These are phyloP conservation scores for Anoplophora glabripennis DNA, from an alignment of 1,140 invertebrate genomes.

Conservation along the genomic window DNA sequence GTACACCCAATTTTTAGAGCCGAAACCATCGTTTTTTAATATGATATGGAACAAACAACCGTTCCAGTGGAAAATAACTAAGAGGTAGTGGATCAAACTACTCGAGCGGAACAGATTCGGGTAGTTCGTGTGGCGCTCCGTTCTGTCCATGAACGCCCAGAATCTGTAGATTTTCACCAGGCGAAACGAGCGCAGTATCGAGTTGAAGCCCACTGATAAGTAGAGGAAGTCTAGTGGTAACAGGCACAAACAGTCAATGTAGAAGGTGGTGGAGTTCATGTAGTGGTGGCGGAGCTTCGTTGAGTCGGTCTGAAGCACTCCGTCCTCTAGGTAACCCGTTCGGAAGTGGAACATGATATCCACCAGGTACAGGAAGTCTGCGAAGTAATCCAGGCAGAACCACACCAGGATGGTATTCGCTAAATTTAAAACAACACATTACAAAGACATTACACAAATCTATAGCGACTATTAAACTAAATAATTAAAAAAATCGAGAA, in stretches of 20 bases:
- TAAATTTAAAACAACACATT: conserved; percentile 44
- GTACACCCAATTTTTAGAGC: conserved; percentile 88
- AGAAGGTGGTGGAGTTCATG: conserved; percentile 98
- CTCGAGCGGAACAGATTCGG: conserved; percentile 95
- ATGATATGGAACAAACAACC: conserved; percentile 96
- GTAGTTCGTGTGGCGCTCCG: conserved; percentile 97
- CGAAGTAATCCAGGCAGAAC: conserved; percentile 96
- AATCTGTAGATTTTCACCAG: conserved; percentile 93
- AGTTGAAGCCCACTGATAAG: conserved; percentile 95
- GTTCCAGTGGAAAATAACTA: conserved; percentile 99
- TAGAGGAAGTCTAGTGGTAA: conserved; percentile 97
- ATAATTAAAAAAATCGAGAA: no score
- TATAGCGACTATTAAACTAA: no score
- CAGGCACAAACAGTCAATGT: conserved; percentile 97
- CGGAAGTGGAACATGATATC: conserved; percentile 97
- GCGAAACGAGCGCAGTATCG: conserved; percentile 92
- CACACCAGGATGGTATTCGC: conserved; percentile 86
- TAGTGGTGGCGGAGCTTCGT: conserved; percentile 92
- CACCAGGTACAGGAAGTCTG: conserved; percentile 92
- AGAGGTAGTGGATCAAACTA: conserved; percentile 91
- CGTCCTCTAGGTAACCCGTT: conserved; percentile 94
- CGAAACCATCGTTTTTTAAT: conserved; percentile 90
- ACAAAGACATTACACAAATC: no score
- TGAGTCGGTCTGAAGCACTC: conserved; percentile 93
- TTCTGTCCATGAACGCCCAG: conserved; percentile 98